Evolutionary conservation across 2,797 vertebrate genomes (phyloP).

Genomic region (Gambusia yucatana): DNA sequence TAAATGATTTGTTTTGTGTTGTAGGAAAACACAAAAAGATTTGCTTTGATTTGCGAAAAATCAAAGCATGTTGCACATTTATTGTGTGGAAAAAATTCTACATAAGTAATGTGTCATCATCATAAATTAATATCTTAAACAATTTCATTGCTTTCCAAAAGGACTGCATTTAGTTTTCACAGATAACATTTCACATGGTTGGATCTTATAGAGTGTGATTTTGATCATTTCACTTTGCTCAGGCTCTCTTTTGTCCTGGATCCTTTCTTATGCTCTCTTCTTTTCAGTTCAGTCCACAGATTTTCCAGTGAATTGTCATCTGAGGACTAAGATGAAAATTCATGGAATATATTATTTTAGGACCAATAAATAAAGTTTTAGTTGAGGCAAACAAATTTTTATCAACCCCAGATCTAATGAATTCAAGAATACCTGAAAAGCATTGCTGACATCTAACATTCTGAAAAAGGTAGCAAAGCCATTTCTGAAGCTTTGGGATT

Average conservation of each 20-base stretch:
- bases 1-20: not conserved
- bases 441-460: not conserved
- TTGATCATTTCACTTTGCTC: not conserved
- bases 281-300: not conserved
- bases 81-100: not conserved
- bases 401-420: not conserved
- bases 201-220: not conserved
- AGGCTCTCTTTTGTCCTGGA: not conserved
- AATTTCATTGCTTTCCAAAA: not conserved
- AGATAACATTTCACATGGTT: not conserved
- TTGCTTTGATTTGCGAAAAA: not conserved
- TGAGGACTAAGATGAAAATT: not conserved
- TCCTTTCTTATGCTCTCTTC: not conserved
- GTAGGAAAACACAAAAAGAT: not conserved
- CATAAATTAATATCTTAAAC: not conserved
- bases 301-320: not conserved
- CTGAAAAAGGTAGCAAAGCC: not conserved
- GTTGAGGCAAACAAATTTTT: not conserved
- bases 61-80: not conserved
- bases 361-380: not conserved
- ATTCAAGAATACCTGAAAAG: not conserved
- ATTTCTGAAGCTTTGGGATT: not conserved
- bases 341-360: not conserved
- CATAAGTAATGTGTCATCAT: not conserved
- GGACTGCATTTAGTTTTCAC: not conserved